phyloP scores from a whole-genome alignment of 2,797 vertebrate species.

The Pseudomugil gertrudae region DNA sequence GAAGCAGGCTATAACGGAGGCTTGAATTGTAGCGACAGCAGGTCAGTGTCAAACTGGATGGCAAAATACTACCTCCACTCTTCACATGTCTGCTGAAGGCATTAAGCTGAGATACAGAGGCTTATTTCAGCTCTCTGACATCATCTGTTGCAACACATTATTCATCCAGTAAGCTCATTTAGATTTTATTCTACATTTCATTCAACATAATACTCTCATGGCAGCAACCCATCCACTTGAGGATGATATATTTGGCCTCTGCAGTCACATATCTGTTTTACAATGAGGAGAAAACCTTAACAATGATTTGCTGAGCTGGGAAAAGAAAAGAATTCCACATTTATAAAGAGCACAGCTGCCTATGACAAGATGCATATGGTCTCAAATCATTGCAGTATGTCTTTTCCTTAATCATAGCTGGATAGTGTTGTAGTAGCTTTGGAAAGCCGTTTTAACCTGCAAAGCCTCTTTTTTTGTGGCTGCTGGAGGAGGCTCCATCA shows the following conservation, averaged over 20 bases:
- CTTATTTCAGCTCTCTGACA: conserved; percentile 26
- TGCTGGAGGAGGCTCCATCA: neutral
- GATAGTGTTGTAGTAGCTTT: conserved; percentile 10
- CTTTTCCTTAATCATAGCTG: conserved; percentile 19
- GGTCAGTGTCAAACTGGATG: conserved; percentile 42
- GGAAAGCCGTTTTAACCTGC: neutral
- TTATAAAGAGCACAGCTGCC: conserved; percentile 53
- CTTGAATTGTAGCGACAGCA: conserved; percentile 47
- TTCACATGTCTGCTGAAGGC: conserved; percentile 21
- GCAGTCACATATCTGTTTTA: conserved; percentile 14
- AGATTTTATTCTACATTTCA: conserved; percentile 11
- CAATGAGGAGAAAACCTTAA: conserved; percentile 19
- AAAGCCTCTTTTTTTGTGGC: neutral
- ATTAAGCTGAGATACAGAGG: conserved; percentile 8
- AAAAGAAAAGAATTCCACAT: conserved; percentile 17
- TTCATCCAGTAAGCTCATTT: conserved; percentile 16
- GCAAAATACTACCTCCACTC: conserved; percentile 30
- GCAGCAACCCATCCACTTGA: conserved; percentile 19
- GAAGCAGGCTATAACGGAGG: conserved; percentile 46
- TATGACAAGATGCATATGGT: conserved; percentile 43
- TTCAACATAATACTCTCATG: conserved; percentile 16
- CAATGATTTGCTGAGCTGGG: conserved; percentile 30
- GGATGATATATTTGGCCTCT: conserved; percentile 20
- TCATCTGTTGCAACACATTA: conserved; percentile 12
- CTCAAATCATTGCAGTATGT: conserved; percentile 50